Evolutionary conservation across 2,113 vertebrate species (phyloP).

Genomic region (Pangasianodon hypophthalmus): DNA sequence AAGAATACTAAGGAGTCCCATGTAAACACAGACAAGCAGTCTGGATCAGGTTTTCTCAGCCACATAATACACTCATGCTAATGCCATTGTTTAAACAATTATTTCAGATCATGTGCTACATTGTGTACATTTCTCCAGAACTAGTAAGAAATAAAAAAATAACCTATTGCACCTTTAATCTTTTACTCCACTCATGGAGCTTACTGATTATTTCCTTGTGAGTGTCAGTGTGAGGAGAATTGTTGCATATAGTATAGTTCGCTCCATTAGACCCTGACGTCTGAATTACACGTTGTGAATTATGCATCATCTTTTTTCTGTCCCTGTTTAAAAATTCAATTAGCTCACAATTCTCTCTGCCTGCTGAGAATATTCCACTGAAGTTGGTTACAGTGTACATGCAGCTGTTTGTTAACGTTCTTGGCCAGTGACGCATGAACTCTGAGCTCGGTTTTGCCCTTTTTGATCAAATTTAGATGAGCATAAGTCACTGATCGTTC

Average conservation of each 20-base stretch:
- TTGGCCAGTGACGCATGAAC: not conserved
- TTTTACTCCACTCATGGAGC: not conserved
- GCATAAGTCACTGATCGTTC: not conserved
- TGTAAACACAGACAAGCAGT: not conserved
- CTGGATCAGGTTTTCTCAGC: not conserved
- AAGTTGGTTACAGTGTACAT: too few relatives aligned
- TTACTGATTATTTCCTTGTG: not conserved
- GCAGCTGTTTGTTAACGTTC: slow-evolving; percentile 12
- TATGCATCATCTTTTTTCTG: slow-evolving; percentile 7
- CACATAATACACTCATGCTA: not conserved
- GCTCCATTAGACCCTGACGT: slow-evolving; percentile 8
- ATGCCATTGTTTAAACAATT: not conserved
- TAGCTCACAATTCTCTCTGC: not conserved
- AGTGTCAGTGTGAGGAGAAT: not conserved
- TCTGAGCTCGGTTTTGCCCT: not conserved
- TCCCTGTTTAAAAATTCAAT: slow-evolving; percentile 8
- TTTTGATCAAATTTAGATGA: slow-evolving; percentile 19
- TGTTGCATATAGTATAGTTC: not conserved
- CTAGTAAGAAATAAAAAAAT: not conserved
- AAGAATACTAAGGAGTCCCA: not conserved
- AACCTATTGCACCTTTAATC: not conserved
- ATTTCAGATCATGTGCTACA: not conserved
- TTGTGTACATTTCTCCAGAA: not conserved
- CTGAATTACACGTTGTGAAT: not conserved
- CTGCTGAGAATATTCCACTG: not conserved